A percentile compares a stretch with the other conserved stretches of the same genome.
phyloP scores from a whole-genome alignment of 1,140 invertebrate species.

The Triops cancriformis region DNA sequence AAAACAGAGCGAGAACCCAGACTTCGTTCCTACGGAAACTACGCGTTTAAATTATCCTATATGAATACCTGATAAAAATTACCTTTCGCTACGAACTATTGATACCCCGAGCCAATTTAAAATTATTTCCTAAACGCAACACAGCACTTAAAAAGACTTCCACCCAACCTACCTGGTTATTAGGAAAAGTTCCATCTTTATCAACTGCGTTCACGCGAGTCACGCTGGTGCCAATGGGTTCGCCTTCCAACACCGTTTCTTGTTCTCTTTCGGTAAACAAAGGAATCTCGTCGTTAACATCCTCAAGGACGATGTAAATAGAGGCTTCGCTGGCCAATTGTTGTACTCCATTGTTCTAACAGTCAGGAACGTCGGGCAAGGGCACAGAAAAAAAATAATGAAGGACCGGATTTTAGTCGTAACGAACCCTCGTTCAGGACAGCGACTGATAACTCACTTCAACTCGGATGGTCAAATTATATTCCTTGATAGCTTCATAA shows the following conservation, averaged over 20 bases:
- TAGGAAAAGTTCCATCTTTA: slow-evolving; percentile 89
- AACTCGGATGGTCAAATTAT: slow-evolving; percentile 89
- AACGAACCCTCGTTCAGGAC: slow-evolving; percentile 17
- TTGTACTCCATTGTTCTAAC: slow-evolving; percentile 89
- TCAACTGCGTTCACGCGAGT: slow-evolving; percentile 93
- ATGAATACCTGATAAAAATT: too few relatives aligned
- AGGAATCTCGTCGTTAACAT: slow-evolving; percentile 94
- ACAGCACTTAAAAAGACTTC: neutral
- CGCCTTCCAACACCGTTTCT: slow-evolving; percentile 86
- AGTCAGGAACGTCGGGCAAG: slow-evolving; percentile 7
- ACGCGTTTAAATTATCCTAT: too few relatives aligned
- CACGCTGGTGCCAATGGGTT: slow-evolving; percentile 87
- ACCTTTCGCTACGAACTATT: too few relatives aligned
- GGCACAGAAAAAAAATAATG: neutral
- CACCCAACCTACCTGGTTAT: slow-evolving; percentile 66
- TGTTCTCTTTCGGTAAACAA: slow-evolving; percentile 88
- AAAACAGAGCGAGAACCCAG: too few relatives aligned
- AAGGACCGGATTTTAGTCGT: too few relatives aligned
- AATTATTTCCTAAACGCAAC: too few relatives aligned
- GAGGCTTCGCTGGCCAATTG: slow-evolving; percentile 89
- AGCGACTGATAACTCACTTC: slow-evolving; percentile 57
- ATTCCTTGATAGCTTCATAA: slow-evolving; percentile 90
- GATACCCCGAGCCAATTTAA: too few relatives aligned
- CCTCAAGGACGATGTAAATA: slow-evolving; percentile 84
- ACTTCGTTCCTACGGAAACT: too few relatives aligned